A percentile compares a stretch with the other conserved stretches of the same genome.
Conservation (phyloP, 2,888 invertebrate genomes). For the Hyposoter dolosus region DNA sequence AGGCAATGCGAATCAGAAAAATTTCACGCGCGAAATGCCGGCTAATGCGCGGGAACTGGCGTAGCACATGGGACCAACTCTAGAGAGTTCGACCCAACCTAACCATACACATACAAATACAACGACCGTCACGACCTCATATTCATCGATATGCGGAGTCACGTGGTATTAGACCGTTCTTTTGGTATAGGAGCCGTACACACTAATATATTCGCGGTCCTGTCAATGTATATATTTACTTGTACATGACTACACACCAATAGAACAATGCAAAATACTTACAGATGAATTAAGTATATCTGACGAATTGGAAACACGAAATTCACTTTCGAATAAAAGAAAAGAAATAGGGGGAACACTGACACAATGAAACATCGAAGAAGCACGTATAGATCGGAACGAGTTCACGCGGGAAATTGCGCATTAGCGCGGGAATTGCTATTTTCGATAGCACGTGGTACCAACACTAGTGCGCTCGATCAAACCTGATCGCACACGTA, state of each 20-base stretch:
- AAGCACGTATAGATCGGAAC: background rate
- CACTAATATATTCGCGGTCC: background rate
- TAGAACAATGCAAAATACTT: background rate
- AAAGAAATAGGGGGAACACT: too few species aligned
- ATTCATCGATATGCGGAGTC: conserved; percentile 14
- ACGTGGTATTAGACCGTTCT: background rate
- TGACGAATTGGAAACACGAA: background rate
- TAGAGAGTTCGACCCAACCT: too few species aligned
- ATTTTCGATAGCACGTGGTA: background rate
- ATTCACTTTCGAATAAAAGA: too few species aligned
- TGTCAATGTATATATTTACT: background rate
- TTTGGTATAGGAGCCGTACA: conserved; percentile 1
- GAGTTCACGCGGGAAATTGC: background rate
- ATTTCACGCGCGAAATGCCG: conserved; percentile 19
- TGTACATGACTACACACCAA: too few species aligned
- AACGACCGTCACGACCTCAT: conserved; percentile 8
- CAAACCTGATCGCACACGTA: background rate
- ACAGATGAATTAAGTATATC: background rate
- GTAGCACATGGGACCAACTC: background rate
- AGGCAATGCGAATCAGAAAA: background rate
- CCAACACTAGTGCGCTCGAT: background rate
- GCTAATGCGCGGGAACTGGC: conserved; percentile 1
- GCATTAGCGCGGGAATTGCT: too few species aligned
- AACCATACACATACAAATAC: background rate
- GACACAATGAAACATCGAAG: background rate